Conservation (phyloP, 2,113 vertebrate species). For the Myiozetetes cayanensis region DNA sequence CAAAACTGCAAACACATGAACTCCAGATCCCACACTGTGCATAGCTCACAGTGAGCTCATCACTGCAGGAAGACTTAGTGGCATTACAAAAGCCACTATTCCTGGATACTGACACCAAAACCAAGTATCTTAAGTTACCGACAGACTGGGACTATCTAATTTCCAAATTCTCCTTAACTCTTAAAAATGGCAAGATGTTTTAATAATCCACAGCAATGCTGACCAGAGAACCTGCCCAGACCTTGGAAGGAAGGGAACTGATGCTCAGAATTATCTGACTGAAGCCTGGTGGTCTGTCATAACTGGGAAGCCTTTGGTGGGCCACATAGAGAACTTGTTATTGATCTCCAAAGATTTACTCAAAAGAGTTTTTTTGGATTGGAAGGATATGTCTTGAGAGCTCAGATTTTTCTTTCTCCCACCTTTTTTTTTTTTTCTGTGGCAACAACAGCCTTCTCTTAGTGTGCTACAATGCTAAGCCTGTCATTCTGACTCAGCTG, state of each 20-base stretch:
- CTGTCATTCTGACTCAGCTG: background rate
- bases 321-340: background rate
- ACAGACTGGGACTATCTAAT: background rate
- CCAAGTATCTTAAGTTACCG: background rate
- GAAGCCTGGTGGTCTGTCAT: background rate
- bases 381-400: background rate
- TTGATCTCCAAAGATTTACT: background rate
- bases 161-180: background rate
- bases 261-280: background rate
- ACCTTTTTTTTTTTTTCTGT: background rate
- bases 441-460: background rate
- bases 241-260: background rate
- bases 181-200: background rate
- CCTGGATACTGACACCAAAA: fast-evolving
- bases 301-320: background rate
- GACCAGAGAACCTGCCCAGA: background rate
- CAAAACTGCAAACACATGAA: background rate
- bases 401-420: background rate
- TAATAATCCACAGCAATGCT: background rate
- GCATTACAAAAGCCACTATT: background rate
- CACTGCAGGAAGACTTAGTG: background rate
- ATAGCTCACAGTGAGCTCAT: background rate
- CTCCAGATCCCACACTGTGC: background rate
- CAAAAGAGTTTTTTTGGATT: background rate
- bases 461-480: background rate